Evolutionary conservation across 2,797 vertebrate species (phyloP).

Genomic region (Okamejei kenojei): DNA sequence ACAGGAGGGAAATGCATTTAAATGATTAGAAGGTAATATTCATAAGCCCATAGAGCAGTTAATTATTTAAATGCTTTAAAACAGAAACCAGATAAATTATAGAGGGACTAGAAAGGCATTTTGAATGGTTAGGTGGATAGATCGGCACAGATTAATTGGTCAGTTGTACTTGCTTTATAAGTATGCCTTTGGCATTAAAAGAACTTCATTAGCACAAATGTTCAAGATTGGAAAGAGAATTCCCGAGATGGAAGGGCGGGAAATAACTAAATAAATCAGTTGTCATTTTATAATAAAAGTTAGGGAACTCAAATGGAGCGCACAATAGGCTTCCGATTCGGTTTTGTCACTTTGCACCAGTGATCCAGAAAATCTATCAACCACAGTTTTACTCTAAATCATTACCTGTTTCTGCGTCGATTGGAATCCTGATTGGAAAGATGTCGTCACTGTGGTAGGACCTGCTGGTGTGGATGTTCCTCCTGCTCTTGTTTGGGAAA

Average conservation of each 20-base stretch:
- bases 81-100: not conserved
- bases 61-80: not conserved
- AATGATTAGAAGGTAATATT: not conserved
- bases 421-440: slow-evolving; percentile 54
- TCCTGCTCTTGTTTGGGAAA: slow-evolving; percentile 55
- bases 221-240: too few species aligned
- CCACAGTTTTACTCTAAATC: not conserved
- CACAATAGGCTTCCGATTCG: not conserved
- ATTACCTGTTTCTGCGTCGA: slow-evolving; percentile 65
- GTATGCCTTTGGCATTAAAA: too few species aligned
- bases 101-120: not conserved
- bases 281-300: not conserved
- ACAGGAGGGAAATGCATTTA: too few species aligned
- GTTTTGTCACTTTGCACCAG: not conserved
- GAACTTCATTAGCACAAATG: too few species aligned
- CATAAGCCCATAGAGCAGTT: too few species aligned
- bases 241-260: not conserved
- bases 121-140: not conserved
- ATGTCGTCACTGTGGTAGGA: slow-evolving; percentile 52
- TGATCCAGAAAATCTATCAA: not conserved
- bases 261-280: not conserved
- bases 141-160: not conserved
- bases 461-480: slow-evolving; percentile 45
- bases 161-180: too few species aligned
- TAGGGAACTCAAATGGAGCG: not conserved